phyloP scores from a whole-genome alignment of 1,140 invertebrate genomes.

The Aleiodes sp. region DNA sequence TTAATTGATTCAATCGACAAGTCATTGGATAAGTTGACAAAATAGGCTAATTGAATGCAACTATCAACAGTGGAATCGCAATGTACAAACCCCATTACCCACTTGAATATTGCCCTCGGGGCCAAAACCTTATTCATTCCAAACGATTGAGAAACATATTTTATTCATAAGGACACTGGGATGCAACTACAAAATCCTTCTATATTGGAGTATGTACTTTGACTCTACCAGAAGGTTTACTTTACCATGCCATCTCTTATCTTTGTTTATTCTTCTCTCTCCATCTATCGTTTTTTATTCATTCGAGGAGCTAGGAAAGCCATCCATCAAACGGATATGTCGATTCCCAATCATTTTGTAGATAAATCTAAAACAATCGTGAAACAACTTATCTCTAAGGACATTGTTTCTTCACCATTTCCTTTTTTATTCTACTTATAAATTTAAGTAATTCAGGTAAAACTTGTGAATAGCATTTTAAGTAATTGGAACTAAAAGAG shows the following conservation, averaged over 20 bases:
- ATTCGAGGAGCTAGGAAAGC: too few relatives aligned
- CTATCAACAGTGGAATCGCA: conserved; percentile 1
- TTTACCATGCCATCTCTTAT: neutral
- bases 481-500: too few relatives aligned
- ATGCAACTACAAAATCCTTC: neutral
- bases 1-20: neutral
- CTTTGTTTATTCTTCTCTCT: neutral
- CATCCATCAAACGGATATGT: too few relatives aligned
- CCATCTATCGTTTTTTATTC: too few relatives aligned
- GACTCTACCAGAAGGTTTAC: too few relatives aligned
- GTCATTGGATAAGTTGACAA: neutral
- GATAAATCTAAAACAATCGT: too few relatives aligned
- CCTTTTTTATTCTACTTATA: too few relatives aligned
- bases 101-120: conserved; percentile 8
- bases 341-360: too few relatives aligned
- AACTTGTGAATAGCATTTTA: too few relatives aligned
- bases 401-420: too few relatives aligned
- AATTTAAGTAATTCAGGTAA: too few relatives aligned
- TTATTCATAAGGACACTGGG: neutral
- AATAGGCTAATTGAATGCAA: conserved; percentile 9
- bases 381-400: too few relatives aligned
- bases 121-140: conserved; percentile 1
- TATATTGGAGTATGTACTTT: neutral
- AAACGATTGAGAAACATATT: conserved; percentile 10
- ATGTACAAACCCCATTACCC: conserved; percentile 13